A percentile compares a stretch with the other conserved stretches of the same genome.
These are phyloP conservation scores for Lamprotornis superbus DNA, from an alignment of 2,113 vertebrate species.

Conservation along the genomic window DNA sequence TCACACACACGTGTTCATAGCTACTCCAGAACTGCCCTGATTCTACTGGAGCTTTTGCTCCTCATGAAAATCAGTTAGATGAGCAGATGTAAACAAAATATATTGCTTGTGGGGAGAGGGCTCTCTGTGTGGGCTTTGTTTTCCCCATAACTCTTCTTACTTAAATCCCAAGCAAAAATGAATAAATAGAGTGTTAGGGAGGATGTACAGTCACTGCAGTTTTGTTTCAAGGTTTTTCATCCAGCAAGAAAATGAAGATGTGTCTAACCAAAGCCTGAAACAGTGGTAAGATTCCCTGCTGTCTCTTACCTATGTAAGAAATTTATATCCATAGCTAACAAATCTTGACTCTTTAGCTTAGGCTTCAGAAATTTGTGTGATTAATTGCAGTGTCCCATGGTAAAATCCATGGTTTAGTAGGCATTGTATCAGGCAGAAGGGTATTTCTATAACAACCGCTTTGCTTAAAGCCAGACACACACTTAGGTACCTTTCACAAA, in stretches of 20 bases:
- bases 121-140: background rate
- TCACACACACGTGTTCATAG: background rate
- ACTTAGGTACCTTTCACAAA: background rate
- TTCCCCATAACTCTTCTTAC: background rate
- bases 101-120: background rate
- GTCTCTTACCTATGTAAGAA: background rate
- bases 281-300: background rate
- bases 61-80: background rate
- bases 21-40: background rate
- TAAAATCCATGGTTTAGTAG: background rate
- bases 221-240: slow-evolving; percentile 6
- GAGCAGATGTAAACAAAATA: background rate
- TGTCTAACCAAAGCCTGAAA: background rate
- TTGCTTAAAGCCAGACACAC: background rate
- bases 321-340: background rate
- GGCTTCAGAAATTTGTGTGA: background rate
- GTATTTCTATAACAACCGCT: background rate
- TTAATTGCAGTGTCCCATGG: background rate
- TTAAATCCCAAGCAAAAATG: background rate
- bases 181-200: background rate
- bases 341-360: background rate
- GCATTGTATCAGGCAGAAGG: background rate
- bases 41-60: background rate
- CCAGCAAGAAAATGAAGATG: background rate
- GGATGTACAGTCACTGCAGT: background rate